Conservation (phyloP, 2,797 vertebrate genomes). For the Poecilia picta region DNA sequence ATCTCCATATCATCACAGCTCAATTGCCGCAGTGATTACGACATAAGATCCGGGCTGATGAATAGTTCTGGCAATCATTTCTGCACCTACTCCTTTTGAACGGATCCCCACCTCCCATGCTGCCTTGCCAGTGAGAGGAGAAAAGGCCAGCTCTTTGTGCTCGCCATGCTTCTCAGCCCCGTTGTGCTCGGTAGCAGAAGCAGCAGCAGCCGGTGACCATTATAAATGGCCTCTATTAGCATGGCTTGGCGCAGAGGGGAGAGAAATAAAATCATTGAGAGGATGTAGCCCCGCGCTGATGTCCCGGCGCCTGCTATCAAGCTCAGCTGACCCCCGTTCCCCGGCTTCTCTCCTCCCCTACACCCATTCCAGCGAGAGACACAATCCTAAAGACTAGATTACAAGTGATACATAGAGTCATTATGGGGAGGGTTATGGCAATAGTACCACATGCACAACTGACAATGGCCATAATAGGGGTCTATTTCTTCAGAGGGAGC, state of each 20-base stretch:
- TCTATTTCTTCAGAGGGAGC: constrained; percentile 66
- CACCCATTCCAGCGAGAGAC: constrained; percentile 69
- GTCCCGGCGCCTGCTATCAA: constrained; percentile 59
- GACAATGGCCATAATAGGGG: constrained; percentile 74
- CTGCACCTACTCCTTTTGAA: constrained; percentile 51
- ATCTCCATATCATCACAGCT: constrained; percentile 49
- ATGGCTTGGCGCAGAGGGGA: constrained; percentile 81
- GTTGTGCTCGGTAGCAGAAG: constrained; percentile 65
- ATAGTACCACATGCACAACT: constrained; percentile 71
- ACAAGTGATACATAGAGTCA: constrained; percentile 81
- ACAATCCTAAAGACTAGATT: constrained; percentile 83
- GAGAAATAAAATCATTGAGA: constrained; percentile 83
- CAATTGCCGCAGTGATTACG: constrained; percentile 62
- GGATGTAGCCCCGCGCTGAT: constrained; percentile 72
- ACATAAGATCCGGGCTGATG: constrained; percentile 53
- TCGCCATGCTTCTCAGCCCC: constrained; percentile 57
- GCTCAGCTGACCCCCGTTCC: constrained; percentile 65
- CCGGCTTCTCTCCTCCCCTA: constrained; percentile 44
- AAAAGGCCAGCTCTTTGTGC: constrained; percentile 65
- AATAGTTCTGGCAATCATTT: constrained; percentile 59
- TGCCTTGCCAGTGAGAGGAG: constrained; percentile 58
- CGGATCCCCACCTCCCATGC: constrained; percentile 65
- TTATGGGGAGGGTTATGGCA: constrained; percentile 77
- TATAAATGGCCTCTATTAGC: constrained; percentile 88
- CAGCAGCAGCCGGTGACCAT: constrained; percentile 79